Evolutionary conservation across 1,140 invertebrate species (phyloP).

Genomic region (Cepaea nemoralis): DNA sequence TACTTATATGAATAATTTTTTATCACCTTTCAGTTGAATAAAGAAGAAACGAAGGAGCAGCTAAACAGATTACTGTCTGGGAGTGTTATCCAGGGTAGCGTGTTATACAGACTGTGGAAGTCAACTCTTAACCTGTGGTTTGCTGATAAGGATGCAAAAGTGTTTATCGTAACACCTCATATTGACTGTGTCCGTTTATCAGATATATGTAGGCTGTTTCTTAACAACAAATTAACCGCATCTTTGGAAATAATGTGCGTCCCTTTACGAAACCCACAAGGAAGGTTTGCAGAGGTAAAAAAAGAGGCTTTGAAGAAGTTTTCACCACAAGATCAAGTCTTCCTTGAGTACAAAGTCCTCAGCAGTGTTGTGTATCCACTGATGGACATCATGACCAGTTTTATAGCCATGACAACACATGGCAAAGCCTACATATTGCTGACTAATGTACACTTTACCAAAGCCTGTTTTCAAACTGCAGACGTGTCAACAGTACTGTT

Average conservation of each 20-base stretch:
- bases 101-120: conserved; percentile 59
- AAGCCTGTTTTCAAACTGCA: conserved; percentile 52
- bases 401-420: conserved; percentile 56
- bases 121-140: conserved; percentile 59
- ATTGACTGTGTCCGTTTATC: conserved; percentile 54
- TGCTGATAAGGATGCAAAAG: conserved; percentile 46
- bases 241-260: conserved; percentile 58
- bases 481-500: conserved; percentile 51
- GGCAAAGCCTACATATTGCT: conserved; percentile 51
- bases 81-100: conserved; percentile 37
- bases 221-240: conserved; percentile 55
- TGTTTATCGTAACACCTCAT: conserved; percentile 59
- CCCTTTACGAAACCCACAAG: conserved; percentile 45
- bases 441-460: conserved; percentile 60
- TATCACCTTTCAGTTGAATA: conserved; percentile 11
- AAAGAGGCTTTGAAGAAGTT: conserved; percentile 48
- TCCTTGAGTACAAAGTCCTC: conserved; percentile 64
- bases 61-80: conserved; percentile 41
- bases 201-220: conserved; percentile 55
- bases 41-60: conserved; percentile 31
- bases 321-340: conserved; percentile 53
- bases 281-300: conserved; percentile 54
- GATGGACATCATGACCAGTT: conserved; percentile 53
- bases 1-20: too few species aligned
- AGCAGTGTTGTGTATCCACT: conserved; percentile 57